Evolutionary conservation across 2,113 vertebrate genomes (phyloP).

Genomic region (Platysteira castanea): DNA sequence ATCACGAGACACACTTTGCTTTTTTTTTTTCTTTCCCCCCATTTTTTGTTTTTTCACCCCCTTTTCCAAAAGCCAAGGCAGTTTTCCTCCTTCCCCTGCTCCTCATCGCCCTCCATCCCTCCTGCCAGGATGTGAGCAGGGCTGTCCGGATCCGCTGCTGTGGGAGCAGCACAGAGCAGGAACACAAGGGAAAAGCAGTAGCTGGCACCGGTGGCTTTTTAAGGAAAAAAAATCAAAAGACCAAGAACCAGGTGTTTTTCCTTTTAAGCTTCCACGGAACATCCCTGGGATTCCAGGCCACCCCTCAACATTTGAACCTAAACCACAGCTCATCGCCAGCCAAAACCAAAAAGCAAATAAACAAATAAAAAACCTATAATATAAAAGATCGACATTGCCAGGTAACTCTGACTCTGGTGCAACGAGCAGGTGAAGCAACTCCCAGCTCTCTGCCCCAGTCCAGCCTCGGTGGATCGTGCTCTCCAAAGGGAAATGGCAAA

Average conservation of each 20-base stretch:
- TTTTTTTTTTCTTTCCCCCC: too few species aligned
- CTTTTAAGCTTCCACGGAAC: not conserved
- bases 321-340: not conserved
- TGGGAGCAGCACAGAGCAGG: not conserved
- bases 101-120: not conserved
- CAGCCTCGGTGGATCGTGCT: fast-evolving
- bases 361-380: not conserved
- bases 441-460: not conserved
- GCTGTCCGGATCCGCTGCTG: not conserved
- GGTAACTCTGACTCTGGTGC: not conserved
- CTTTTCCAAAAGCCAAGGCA: not conserved
- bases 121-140: not conserved
- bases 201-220: not conserved
- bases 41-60: not conserved
- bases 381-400: not conserved
- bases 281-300: not conserved
- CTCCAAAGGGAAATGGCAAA: not conserved
- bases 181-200: not conserved
- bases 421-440: not conserved
- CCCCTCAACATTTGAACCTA: not conserved
- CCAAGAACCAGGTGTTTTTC: not conserved
- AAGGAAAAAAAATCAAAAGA: not conserved
- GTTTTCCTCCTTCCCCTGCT: not conserved
- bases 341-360: conserved; percentile 19
- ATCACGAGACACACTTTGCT: not conserved